Conservation (phyloP, 2,888 invertebrate genomes). For the Drosophila affinis region DNA sequence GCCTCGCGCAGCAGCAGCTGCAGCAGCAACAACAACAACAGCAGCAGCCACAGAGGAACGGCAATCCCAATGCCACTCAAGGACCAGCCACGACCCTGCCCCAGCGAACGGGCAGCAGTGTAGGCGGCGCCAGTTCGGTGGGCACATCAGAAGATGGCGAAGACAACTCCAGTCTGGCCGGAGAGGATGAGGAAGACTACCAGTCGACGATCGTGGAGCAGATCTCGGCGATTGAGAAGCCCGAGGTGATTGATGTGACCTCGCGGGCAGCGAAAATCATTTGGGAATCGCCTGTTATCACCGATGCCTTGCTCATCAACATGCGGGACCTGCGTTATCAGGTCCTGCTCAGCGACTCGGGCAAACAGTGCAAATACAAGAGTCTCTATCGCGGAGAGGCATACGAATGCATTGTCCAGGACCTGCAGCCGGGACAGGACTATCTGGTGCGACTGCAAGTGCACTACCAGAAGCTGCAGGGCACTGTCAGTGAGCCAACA, state of each 20-base stretch:
- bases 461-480: slow-evolving; percentile 88
- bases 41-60: slow-evolving; percentile 55
- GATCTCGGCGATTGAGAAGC: slow-evolving; percentile 90
- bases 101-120: slow-evolving; percentile 71
- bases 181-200: slow-evolving; percentile 90
- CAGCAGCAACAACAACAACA: slow-evolving; percentile 18
- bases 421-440: slow-evolving; percentile 94
- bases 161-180: slow-evolving; percentile 88
- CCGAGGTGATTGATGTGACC: slow-evolving; percentile 92
- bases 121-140: slow-evolving; percentile 84
- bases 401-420: slow-evolving; percentile 91
- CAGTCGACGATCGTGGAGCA: slow-evolving; percentile 88
- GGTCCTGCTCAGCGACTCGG: slow-evolving; percentile 90
- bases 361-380: slow-evolving; percentile 92
- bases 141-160: slow-evolving; percentile 93
- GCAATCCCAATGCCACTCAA: slow-evolving; percentile 39
- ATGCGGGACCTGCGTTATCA: slow-evolving; percentile 88
- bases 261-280: slow-evolving; percentile 93
- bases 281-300: slow-evolving; percentile 88
- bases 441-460: slow-evolving; percentile 93
- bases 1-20: slow-evolving; percentile 56
- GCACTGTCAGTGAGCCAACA: slow-evolving; percentile 90
- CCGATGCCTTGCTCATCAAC: slow-evolving; percentile 77
- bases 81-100: slow-evolving; percentile 8
- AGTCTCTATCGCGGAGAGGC: slow-evolving; percentile 92